Percentiles rank a stretch among this genome's conserved stretches.
phyloP scores from a whole-genome alignment of 2,797 vertebrate genomes.

The Melanotaenia maccullochi region DNA sequence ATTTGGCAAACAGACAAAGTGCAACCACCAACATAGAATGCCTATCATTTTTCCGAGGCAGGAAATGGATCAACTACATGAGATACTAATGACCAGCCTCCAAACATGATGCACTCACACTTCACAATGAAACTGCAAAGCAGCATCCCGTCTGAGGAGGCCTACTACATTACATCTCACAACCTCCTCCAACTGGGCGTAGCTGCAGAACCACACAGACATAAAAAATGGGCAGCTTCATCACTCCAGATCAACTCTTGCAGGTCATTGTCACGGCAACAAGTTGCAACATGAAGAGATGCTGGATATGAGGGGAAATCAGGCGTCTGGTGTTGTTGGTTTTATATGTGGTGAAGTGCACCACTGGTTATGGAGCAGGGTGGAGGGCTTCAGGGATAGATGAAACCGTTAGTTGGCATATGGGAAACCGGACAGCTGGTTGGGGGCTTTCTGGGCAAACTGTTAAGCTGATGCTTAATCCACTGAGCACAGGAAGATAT shows the following conservation, averaged over 20 bases:
- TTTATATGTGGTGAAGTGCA: conserved; percentile 4
- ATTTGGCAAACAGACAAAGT: conserved; percentile 13
- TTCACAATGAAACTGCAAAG: not conserved
- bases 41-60: not conserved
- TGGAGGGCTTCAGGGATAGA: not conserved
- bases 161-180: conserved; percentile 2
- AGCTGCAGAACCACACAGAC: conserved; percentile 57
- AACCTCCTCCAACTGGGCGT: conserved; percentile 55
- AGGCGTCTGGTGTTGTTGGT: conserved; percentile 16
- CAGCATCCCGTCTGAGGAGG: not conserved
- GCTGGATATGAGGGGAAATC: conserved; percentile 18
- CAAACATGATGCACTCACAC: not conserved
- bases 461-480: conserved; percentile 12
- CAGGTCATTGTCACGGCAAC: conserved; percentile 60
- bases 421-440: not conserved
- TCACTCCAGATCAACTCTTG: conserved; percentile 28
- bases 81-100: not conserved
- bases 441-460: conserved; percentile 2
- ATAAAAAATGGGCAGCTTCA: conserved; percentile 46
- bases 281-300: conserved; percentile 40
- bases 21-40: not conserved
- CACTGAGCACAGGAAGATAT: not conserved
- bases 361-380: conserved; percentile 15
- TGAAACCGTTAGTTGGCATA: not conserved
- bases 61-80: conserved; percentile 4